Conservation (phyloP, 2,113 vertebrate genomes). For the Geococcyx californianus region DNA sequence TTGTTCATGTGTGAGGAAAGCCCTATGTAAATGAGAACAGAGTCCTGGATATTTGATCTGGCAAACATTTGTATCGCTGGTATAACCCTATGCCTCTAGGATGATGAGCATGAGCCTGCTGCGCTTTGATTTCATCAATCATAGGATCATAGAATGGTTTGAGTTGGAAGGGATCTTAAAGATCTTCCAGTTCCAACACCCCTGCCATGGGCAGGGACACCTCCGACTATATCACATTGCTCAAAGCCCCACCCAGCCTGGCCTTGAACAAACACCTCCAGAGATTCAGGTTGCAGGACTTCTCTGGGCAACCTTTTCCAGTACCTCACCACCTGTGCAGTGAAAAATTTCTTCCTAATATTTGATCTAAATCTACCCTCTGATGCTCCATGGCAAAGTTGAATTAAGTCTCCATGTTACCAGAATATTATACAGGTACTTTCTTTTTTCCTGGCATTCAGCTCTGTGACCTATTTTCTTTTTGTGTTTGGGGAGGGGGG, state of each 20-base stretch:
- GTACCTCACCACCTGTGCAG: no score
- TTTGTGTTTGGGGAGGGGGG: neutral
- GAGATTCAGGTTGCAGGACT: no score
- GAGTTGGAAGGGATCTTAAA: no score
- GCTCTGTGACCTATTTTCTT: neutral
- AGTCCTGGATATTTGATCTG: neutral
- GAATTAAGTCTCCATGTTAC: neutral
- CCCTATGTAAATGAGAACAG: neutral
- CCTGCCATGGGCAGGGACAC: no score
- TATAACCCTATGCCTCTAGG: neutral
- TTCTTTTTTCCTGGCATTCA: neutral
- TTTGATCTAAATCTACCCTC: no score
- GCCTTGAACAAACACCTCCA: no score
- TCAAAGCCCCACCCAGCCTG: no score
- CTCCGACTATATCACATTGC: no score
- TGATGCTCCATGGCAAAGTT: neutral
- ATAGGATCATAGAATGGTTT: no score
- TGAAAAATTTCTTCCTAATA: no score
- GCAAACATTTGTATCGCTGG: rapidly evolving
- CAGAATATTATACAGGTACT: neutral
- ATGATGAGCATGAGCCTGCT: neutral
- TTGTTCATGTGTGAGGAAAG: neutral
- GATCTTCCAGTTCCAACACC: no score
- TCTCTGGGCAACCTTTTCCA: no score
- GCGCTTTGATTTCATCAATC: neutral